Conservation (phyloP, 2,888 invertebrate genomes). For the Drosophila quinaria region DNA sequence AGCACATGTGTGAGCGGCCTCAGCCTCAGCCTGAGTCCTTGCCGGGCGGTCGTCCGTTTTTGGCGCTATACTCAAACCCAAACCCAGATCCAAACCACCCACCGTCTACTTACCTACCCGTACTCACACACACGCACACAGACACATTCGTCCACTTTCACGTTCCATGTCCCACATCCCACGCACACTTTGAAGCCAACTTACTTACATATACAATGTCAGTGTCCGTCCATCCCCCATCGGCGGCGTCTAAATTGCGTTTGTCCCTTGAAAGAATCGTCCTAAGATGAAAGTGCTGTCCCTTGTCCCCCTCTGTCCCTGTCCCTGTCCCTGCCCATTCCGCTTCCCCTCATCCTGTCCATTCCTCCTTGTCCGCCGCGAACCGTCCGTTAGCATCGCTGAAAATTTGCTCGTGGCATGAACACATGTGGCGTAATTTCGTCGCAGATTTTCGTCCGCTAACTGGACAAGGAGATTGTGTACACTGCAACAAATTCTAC, state of each 20-base stretch:
- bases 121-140: slow-evolving; percentile 17
- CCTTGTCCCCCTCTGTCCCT: slow-evolving; percentile 63
- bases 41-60: slow-evolving; percentile 72
- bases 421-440: slow-evolving; percentile 84
- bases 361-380: slow-evolving; percentile 70
- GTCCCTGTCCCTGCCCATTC: slow-evolving; percentile 70
- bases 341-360: slow-evolving; percentile 44
- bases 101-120: slow-evolving; percentile 55
- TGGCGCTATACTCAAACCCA: slow-evolving; percentile 66
- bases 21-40: slow-evolving; percentile 30
- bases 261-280: slow-evolving; percentile 81
- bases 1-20: slow-evolving; percentile 62
- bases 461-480: slow-evolving; percentile 79
- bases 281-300: slow-evolving; percentile 80
- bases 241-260: slow-evolving; percentile 73
- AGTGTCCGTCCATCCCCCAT: slow-evolving; percentile 72
- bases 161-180: slow-evolving; percentile 52
- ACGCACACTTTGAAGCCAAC: slow-evolving; percentile 66
- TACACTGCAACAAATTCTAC: slow-evolving; percentile 55
- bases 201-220: slow-evolving; percentile 72
- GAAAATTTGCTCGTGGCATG: slow-evolving; percentile 82
- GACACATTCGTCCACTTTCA: slow-evolving; percentile 19
- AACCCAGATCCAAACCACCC: slow-evolving; percentile 47
- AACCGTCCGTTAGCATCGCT: slow-evolving; percentile 76
- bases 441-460: slow-evolving; percentile 81